These are phyloP conservation scores for Xestia c-nigrum DNA, from an alignment of 2,888 invertebrate genomes.

Conservation along the genomic window DNA sequence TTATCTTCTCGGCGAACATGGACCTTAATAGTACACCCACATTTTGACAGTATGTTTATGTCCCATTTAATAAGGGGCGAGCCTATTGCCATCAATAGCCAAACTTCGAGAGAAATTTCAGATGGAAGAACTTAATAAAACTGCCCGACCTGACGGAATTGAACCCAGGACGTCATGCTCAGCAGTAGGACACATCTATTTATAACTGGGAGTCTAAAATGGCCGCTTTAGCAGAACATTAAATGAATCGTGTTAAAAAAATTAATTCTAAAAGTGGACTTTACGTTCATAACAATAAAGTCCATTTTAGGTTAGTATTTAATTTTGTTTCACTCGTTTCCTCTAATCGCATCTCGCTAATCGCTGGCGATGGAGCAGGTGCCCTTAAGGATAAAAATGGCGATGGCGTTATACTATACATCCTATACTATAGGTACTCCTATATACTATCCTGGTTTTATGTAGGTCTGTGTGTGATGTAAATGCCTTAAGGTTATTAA, in stretches of 20 bases:
- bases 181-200: background rate
- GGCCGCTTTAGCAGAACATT: too few species aligned
- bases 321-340: background rate
- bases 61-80: background rate
- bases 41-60: background rate
- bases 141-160: background rate
- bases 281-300: too few species aligned
- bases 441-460: slow-evolving; percentile 1
- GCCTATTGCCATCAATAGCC: background rate
- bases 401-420: background rate
- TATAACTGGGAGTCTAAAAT: too few species aligned
- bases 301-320: too few species aligned
- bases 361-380: background rate
- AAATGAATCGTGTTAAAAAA: too few species aligned
- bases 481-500: background rate
- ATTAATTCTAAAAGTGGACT: too few species aligned
- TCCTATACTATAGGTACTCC: background rate
- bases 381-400: background rate
- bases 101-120: background rate
- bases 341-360: background rate
- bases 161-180: background rate
- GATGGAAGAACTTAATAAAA: background rate
- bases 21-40: background rate
- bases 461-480: background rate
- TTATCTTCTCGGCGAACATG: too few species aligned